Evolutionary conservation across 2,113 vertebrate genomes (phyloP).

Genomic region (Cochlearius cochlearius): DNA sequence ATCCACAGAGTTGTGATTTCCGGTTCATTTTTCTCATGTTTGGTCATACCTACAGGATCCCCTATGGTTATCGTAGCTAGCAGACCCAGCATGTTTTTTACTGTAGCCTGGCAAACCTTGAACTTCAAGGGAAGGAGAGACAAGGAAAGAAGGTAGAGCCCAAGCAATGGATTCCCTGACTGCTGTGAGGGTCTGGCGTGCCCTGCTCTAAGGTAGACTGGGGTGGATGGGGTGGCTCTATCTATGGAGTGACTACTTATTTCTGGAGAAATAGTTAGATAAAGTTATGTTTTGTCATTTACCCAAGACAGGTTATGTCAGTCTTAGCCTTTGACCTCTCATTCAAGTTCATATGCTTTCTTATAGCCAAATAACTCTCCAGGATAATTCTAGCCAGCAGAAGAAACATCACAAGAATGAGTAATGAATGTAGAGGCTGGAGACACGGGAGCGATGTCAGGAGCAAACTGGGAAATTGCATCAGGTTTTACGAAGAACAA

Average conservation of each 20-base stretch:
- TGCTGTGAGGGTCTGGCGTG: neutral
- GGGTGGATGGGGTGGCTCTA: neutral
- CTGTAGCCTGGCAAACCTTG: neutral
- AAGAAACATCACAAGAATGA: neutral
- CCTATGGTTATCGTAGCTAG: accelerated
- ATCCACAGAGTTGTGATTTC: neutral
- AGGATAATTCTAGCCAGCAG: neutral
- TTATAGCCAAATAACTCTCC: neutral
- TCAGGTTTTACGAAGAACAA: neutral
- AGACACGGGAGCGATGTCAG: neutral
- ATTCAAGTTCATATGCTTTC: neutral
- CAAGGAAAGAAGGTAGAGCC: neutral
- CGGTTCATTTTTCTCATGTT: neutral
- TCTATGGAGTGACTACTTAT: neutral
- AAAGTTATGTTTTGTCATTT: neutral
- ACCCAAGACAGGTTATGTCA: neutral
- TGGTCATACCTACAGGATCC: neutral
- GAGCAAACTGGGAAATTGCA: neutral
- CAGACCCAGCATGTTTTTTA: neutral
- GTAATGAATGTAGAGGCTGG: neutral
- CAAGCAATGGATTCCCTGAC: neutral
- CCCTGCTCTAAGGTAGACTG: neutral
- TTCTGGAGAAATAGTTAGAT: neutral
- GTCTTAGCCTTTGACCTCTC: neutral
- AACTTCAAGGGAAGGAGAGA: neutral